Evolutionary conservation across 2,113 vertebrate genomes (phyloP).

Genomic region (Dinomys branickii): DNA sequence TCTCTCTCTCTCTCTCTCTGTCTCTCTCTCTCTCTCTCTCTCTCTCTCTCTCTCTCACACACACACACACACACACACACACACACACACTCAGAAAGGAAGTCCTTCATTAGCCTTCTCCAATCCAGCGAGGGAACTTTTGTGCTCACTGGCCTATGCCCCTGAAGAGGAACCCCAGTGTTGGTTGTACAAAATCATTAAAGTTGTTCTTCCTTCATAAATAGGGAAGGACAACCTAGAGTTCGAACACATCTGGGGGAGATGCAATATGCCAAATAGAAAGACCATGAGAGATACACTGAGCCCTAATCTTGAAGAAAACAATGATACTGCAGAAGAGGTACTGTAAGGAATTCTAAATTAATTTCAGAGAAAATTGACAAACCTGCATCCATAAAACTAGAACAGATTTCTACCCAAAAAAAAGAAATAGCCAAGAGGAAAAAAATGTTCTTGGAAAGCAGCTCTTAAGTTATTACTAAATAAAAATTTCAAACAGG

Average conservation of each 20-base stretch:
- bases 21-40: too few relatives aligned
- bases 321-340: neutral
- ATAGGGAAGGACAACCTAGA: neutral
- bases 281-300: neutral
- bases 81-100: neutral
- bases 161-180: neutral
- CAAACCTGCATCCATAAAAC: neutral
- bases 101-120: neutral
- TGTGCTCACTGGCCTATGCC: rapidly evolving
- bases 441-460: constrained; percentile 36
- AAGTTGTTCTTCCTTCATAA: neutral
- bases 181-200: neutral
- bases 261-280: neutral
- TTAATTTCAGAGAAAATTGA: constrained; percentile 4
- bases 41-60: neutral
- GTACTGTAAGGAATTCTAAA: neutral
- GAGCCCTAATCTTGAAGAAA: neutral
- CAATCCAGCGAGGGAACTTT: neutral
- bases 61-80: neutral
- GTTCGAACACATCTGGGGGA: neutral
- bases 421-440: neutral
- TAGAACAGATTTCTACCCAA: neutral
- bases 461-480: neutral
- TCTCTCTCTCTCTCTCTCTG: too few relatives aligned
- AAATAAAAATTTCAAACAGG: constrained; percentile 31